Percentiles rank a stretch among this genome's conserved stretches.
Conservation (phyloP, 2,888 invertebrate genomes). For the Digitonthophagus gazella region DNA sequence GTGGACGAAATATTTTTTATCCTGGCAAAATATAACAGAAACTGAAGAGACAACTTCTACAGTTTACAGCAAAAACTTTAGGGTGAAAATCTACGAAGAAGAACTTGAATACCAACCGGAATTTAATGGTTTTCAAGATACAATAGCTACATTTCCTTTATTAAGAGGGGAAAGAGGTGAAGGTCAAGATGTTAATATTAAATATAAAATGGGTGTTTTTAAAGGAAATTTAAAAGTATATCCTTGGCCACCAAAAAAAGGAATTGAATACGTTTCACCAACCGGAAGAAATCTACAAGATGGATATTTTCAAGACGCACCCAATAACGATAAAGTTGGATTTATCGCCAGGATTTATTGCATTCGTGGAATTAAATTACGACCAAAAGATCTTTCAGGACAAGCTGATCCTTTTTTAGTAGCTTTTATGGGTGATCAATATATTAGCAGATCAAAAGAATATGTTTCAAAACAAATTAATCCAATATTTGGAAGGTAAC, state of each 20-base stretch:
- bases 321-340: conserved; percentile 60
- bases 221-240: conserved; percentile 57
- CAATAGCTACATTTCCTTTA: conserved; percentile 62
- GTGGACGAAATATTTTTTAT: conserved; percentile 59
- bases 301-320: conserved; percentile 62
- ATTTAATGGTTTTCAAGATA: conserved; percentile 66
- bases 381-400: conserved; percentile 67
- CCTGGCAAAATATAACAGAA: conserved; percentile 32
- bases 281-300: conserved; percentile 57
- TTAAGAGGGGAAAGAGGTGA: conserved; percentile 59
- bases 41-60: not conserved
- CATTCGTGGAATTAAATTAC: conserved; percentile 68
- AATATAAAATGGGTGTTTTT: conserved; percentile 45
- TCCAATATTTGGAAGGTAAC: conserved; percentile 79
- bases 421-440: conserved; percentile 65
- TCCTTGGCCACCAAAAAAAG: conserved; percentile 63
- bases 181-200: conserved; percentile 52
- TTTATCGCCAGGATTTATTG: conserved; percentile 76
- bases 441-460: conserved; percentile 65
- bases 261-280: conserved; percentile 52
- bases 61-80: conserved; percentile 7
- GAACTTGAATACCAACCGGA: conserved; percentile 69
- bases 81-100: conserved; percentile 51
- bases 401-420: conserved; percentile 78
- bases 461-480: conserved; percentile 72